Evolutionary conservation across 2,797 vertebrate genomes (phyloP), one percentile per base, ranked within the genome.

Genomic region (Octomys mimax): DNA sequence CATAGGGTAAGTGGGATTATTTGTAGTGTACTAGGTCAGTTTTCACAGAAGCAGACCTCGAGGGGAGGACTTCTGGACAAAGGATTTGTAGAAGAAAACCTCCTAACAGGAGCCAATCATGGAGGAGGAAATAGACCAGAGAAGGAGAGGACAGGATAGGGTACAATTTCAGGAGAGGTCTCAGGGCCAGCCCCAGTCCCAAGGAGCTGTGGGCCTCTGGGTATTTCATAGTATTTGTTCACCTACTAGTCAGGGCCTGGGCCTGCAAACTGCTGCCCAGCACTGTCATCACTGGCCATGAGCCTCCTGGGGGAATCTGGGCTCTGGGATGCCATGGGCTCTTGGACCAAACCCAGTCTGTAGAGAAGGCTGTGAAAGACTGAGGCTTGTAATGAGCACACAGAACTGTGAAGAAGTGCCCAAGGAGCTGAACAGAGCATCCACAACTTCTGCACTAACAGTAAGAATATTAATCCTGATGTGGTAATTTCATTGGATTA

Each of bases 231-330:
- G 66, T 24, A 12, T 54, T 64, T 66, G 19, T 52, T 24, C 16
- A 31, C 26, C 36, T 92, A 33, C 54, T 36, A 77, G 52, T 54
- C 10, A 42, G 54, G 68, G 49, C 19, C 5, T 70, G 12, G 33
- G 52, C 26, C 66, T 94, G 54, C 16, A 12, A 39, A 57, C 5
- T 61, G 12, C 31, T 6, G 52, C 4, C 24, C 24, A 21, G 18
- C 2, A 0, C 1, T 18, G 4, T 54, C 2, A 4, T 42, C 26
- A 1, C 8, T 71, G 19, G 12, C 46, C 39, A 0, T 2, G 33
- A 22, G 19, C 21, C 31, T 57, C 14, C 5, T 0, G 24, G 22
- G 11, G 28, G 24, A 36, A 22, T 5, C 26, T 19, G 52, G 39
- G 2, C 64, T 59, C 9, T n/a, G 21, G 14, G 31, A 11, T 24